These are phyloP conservation scores for Ferrisia virgata DNA, from an alignment of 2,888 invertebrate species.

Conservation along the genomic window DNA sequence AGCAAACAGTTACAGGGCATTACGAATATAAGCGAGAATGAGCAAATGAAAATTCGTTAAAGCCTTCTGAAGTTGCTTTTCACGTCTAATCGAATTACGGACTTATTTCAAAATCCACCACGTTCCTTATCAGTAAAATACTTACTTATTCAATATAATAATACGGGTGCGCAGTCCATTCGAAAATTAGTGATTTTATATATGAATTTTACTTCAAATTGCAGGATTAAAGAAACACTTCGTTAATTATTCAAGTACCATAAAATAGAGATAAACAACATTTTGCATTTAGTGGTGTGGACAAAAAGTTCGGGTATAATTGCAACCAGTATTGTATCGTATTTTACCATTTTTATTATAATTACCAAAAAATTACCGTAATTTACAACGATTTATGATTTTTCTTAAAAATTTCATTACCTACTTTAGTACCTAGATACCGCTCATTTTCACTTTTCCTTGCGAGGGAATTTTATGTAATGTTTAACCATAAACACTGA, in stretches of 20 bases:
- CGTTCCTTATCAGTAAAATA: background rate
- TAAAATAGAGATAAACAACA: slow-evolving; percentile 24
- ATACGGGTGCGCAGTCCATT: background rate
- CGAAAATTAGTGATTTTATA: background rate
- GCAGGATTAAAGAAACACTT: background rate
- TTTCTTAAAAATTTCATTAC: background rate
- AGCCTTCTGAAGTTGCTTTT: background rate
- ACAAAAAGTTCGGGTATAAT: slow-evolving; percentile 17
- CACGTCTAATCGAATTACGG: background rate
- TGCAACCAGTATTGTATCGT: slow-evolving; percentile 14
- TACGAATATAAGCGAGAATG: background rate
- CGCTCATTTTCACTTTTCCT: background rate
- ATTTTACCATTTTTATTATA: too few relatives aligned
- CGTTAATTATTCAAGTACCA: slow-evolving; percentile 8
- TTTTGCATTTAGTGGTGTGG: slow-evolving; percentile 24
- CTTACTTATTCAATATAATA: slow-evolving; percentile 8
- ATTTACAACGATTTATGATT: background rate
- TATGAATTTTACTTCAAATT: background rate
- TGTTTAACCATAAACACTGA: too few relatives aligned
- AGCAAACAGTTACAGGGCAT: background rate
- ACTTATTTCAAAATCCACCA: background rate
- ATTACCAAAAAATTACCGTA: background rate
- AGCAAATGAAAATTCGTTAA: background rate
- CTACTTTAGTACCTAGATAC: background rate
- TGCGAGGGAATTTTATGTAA: background rate